Base-by-base conservation (phyloP, 2,113 vertebrate species). In the Zapornia atra region DNA sequence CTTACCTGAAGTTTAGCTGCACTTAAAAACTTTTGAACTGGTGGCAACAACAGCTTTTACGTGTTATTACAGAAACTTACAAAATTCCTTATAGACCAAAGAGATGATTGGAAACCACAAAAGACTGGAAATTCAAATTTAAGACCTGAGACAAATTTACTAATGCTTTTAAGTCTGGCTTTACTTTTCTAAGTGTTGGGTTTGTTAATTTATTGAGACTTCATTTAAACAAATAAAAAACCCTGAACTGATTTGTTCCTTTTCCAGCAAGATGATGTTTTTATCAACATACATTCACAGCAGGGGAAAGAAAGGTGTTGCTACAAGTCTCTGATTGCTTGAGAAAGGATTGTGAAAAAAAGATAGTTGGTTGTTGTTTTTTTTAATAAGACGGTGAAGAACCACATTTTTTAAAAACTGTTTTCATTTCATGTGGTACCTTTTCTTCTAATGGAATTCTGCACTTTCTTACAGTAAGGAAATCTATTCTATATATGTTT, bases 281-380 rank as follows among this genome's bases (percentile, higher is more conserved):
- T 90, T 80, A 66, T 71, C 29, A 57, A 46, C 3, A 5, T n/a
- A 21, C 4, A 10, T 66, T 83, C 50, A 53, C 16, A 76, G n/a
- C 10, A 40, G 25, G 31, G 24, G 8, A 42, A 78, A 86, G 18
- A 51, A 86, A 70, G 68, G 13, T 33, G 36, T 56, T 57, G 21
- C 65, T 65, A 65, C 22, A 51, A 31, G 46, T 29, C 44, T 65
- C n/a, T 29, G 29, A 40, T 69, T 42, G 53, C 29, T 61, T 83
- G 26, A 76, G 61, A 71, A 70, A 63, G 10, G 15, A 48, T 51
- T 75, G 17, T 46, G 40, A 33, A 22, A 33, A 44, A 44, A 70
- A 48, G 25, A 22, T 24, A 59, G 5, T 12, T 44, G 12, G 9
- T 44, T 44, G 15, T 44, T 1, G 3, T 1, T 2, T 4, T 34